Evolutionary conservation across 2,888 invertebrate genomes (phyloP), one percentile per base, ranked within the genome.

Genomic region (Parnassius mnemosyne): DNA sequence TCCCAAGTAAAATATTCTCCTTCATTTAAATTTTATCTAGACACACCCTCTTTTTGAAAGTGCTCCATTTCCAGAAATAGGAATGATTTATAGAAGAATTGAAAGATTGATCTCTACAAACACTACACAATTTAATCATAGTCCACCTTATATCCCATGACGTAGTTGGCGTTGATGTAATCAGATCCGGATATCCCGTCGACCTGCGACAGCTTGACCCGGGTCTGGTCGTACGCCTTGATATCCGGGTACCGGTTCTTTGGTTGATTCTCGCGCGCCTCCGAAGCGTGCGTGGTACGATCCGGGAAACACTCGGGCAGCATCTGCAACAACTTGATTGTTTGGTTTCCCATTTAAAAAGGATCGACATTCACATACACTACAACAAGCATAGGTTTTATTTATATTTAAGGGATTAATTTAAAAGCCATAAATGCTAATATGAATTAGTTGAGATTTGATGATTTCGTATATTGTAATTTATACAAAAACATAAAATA

Each of bases 171-270:
- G 81, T 98, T 98, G 68, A 98, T 97, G 76, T 98, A 98, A 82
- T 98, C 97, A 0, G 97, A 96, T 3, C 96, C 96, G 50, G 93
- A 93, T 58, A 96, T 93, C 60, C 96, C 95, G 75, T 97, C 97
- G 9, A 95, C 88, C 75, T 95, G 95, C 0, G 95, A 92, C 11
- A 98, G 84, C 74, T 96, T 95, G 0, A 98, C 97, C 73, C 98
- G 87, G 9, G 97, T 97, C 85, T 98, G 98, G 88, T 98, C 98
- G 81, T 97, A 98, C 0, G 97, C 95, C 85, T 97, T 97, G 67
- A 97, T 97, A 78, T 98, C 97, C 0, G 97, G 97, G 81, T 97
- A 98, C 11, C 97, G 93, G 91, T 98, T 97, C 91, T 97, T 97
- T 68, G 94, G 94, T 12, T 95, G 92, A 83, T 97, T 97, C 82